Evolutionary conservation across 2,797 vertebrate species (phyloP), one percentile per base, ranked within the genome.

Genomic region (Ptychadena robeensis): DNA sequence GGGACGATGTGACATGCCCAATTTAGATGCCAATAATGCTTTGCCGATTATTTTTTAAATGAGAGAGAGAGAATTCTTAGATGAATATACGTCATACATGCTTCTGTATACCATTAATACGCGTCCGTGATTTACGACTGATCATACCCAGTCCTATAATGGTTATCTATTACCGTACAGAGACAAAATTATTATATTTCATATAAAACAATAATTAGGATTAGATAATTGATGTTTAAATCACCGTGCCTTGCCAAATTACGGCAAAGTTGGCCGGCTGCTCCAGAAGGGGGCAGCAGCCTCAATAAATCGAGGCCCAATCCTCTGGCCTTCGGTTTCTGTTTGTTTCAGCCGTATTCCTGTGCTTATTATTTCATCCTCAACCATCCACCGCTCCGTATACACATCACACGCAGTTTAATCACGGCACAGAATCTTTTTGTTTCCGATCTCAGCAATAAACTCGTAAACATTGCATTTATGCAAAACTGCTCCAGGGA

Each of bases 401-500:
- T 69, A 15, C 76, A 37, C 61, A 28, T 59, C 11, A 28, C 61
- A 32, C 18, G 8, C 31, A 48, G 38, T 57, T 61, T 75, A 82
- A 74, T 82, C 71, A 35, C 28, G 6, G 65, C 59, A 61, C 48
- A 38, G 44, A 53, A 66, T 72, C 75, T 31, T 69, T 84, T 73
- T 74, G 59, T 48, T 73, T 80, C 77, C 71, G 44, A 44, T 61
- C 72, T 68, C 68, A n/a, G 70, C 68, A 27, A 40, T 66, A 35
- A 71, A 53, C 68, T 73, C 71, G 71, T 80, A 80, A 84, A 84
- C 82, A 84, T 68, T 35, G 27, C 59, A 57, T 80, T 85, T 76
- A 85, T 80, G 78, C 78, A 85, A 75, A 80, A 80, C 65, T 37
- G 78, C 83, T 80, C 69, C 73, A 61, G 78, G 77, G 72, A 85